These are phyloP conservation scores for Bradypodion ventrale DNA, from an alignment of 2,797 vertebrate genomes.

Conservation along the genomic window DNA sequence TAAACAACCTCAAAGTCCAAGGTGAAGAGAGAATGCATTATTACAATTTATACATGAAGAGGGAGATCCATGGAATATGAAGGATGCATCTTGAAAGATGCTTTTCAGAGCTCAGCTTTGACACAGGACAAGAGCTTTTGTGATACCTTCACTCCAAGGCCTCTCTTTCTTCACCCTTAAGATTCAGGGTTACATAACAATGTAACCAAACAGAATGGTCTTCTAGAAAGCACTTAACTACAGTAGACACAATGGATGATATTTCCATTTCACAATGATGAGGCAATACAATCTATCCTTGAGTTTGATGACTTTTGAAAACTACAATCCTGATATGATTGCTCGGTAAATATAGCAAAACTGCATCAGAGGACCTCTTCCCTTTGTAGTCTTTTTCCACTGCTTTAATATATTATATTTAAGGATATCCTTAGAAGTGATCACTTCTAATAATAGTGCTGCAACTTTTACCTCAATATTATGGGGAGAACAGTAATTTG, in stretches of 20 bases:
- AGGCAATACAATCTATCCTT: slow-evolving; percentile 14
- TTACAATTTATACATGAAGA: no score
- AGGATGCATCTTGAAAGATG: neutral
- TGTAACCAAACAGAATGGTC: neutral
- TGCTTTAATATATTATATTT: neutral
- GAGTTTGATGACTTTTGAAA: neutral
- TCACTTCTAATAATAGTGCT: slow-evolving; percentile 25
- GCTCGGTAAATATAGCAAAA: neutral
- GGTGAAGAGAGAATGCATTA: neutral
- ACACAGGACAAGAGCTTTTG: neutral
- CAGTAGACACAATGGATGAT: neutral
- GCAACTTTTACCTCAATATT: slow-evolving; percentile 39
- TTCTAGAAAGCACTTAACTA: neutral
- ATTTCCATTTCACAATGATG: neutral
- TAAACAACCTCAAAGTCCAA: neutral
- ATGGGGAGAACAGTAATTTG: slow-evolving; percentile 33
- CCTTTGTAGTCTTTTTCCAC: neutral
- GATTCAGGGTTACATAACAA: neutral
- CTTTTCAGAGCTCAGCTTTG: neutral
- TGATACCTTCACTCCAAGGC: neutral
- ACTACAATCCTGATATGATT: neutral
- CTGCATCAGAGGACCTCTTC: slow-evolving; percentile 24
- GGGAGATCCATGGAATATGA: no score
- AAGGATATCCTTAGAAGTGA: neutral
- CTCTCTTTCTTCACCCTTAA: neutral